Evolutionary conservation across 2,797 vertebrate species (phyloP).

Genomic region (Urophycis tenuis): DNA sequence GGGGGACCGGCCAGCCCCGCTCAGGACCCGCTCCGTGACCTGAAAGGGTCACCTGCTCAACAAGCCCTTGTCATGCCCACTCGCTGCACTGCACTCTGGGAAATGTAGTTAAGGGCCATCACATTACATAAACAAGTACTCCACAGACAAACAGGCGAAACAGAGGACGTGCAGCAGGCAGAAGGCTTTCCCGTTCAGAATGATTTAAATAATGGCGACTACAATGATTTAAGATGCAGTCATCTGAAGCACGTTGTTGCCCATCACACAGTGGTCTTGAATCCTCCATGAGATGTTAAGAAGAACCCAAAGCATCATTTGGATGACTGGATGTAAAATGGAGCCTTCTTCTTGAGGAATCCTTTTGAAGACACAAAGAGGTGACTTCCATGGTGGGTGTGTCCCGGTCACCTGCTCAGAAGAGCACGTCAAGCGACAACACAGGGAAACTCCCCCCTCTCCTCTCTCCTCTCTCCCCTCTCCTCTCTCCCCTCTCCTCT

Average conservation of each 20-base stretch:
- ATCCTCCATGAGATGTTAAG: constrained; percentile 29
- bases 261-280: background rate
- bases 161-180: constrained; percentile 37
- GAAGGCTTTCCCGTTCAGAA: background rate
- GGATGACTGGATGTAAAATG: constrained; percentile 31
- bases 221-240: background rate
- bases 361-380: constrained; percentile 13
- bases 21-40: constrained; percentile 71
- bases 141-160: constrained; percentile 30
- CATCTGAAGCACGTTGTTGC: constrained; percentile 14
- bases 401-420: constrained; percentile 27
- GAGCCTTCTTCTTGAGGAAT: background rate
- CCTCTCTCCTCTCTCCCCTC: too few species aligned
- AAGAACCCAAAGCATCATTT: constrained; percentile 23
- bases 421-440: constrained; percentile 13
- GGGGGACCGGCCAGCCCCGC: constrained; percentile 64
- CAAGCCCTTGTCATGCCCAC: constrained; percentile 57
- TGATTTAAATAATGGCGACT: constrained; percentile 9
- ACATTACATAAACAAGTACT: constrained; percentile 36
- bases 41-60: constrained; percentile 68
- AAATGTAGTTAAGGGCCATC: constrained; percentile 57
- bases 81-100: constrained; percentile 54
- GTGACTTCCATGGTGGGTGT: constrained; percentile 2
- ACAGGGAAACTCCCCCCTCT: too few species aligned
- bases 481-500: too few species aligned